phyloP scores from a whole-genome alignment of 2,888 invertebrate genomes.

The Platerodrilus igneus region DNA sequence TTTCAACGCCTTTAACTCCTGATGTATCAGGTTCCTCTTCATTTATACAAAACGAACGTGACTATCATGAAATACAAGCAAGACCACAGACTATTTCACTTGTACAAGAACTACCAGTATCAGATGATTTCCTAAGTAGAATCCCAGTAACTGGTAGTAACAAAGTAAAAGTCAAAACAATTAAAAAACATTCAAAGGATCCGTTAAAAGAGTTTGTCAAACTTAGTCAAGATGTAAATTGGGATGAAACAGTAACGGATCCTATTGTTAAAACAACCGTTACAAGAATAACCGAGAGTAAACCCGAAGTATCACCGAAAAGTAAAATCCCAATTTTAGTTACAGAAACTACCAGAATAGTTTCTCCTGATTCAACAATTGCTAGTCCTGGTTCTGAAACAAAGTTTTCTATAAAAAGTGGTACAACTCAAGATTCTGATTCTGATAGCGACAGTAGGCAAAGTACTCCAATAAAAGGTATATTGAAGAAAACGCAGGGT shows the following conservation, averaged over 20 bases:
- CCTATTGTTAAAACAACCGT: slow-evolving; percentile 45
- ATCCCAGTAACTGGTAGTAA: slow-evolving; percentile 44
- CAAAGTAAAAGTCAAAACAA: slow-evolving; percentile 49
- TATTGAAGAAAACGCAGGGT: slow-evolving; percentile 41
- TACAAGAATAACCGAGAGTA: slow-evolving; percentile 36
- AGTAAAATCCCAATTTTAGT: slow-evolving; percentile 50
- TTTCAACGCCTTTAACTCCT: slow-evolving; percentile 33
- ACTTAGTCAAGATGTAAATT: slow-evolving; percentile 46
- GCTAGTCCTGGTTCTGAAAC: slow-evolving; percentile 38
- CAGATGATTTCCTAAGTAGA: slow-evolving; percentile 43
- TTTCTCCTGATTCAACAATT: slow-evolving; percentile 33
- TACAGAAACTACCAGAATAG: slow-evolving; percentile 40
- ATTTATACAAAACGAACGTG: slow-evolving; percentile 13
- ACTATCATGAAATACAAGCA: too few relatives aligned
- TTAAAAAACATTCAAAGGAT: slow-evolving; percentile 51
- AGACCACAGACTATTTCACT: too few relatives aligned
- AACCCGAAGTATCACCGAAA: slow-evolving; percentile 32
- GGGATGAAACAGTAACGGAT: slow-evolving; percentile 38
- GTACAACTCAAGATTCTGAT: slow-evolving; percentile 46
- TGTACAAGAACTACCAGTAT: too few relatives aligned
- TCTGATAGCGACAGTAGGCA: slow-evolving; percentile 47
- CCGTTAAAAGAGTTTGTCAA: slow-evolving; percentile 47
- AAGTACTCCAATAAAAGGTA: slow-evolving; percentile 44
- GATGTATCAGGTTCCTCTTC: slow-evolving; percentile 7
- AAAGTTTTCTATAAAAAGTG: slow-evolving; percentile 38